These are phyloP conservation scores for Macrotis lagotis DNA, from an alignment of 2,113 vertebrate genomes.

Conservation along the genomic window DNA sequence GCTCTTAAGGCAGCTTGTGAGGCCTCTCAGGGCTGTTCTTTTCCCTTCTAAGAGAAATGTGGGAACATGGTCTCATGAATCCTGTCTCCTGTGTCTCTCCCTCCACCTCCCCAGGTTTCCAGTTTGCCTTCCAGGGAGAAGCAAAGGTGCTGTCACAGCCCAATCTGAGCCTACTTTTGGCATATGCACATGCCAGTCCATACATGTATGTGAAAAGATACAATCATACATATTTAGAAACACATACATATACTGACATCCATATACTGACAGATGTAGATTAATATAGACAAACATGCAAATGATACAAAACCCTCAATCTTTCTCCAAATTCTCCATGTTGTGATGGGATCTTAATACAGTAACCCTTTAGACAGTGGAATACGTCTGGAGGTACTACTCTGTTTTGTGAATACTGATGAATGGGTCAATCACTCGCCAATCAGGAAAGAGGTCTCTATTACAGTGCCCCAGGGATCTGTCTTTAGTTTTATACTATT, in stretches of 20 bases:
- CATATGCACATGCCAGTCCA: not conserved
- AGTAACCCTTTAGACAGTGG: not conserved
- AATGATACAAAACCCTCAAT: not conserved
- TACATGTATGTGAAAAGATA: not conserved
- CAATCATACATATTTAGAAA: not conserved
- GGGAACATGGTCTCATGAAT: constrained; percentile 22
- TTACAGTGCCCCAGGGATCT: not conserved
- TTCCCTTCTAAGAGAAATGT: constrained; percentile 41
- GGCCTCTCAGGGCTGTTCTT: not conserved
- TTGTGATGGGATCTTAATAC: not conserved
- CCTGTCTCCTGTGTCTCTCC: too few species aligned
- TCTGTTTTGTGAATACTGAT: not conserved
- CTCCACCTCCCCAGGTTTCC: constrained; percentile 23
- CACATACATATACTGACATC: not conserved
- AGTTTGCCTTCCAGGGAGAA: not conserved
- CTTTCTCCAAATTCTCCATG: not conserved
- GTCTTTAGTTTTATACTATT: not conserved
- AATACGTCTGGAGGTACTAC: not conserved
- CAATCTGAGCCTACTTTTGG: not conserved
- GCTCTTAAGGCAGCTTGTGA: constrained; percentile 28
- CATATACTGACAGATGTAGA: not conserved
- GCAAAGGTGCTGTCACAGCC: constrained; percentile 44
- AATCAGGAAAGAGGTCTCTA: not conserved
- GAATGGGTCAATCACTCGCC: not conserved
- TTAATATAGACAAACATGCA: not conserved